A percentile compares a stretch with the other conserved stretches of the same genome.
Conservation (phyloP, 2,797 vertebrate species). For the Iguana delicatissima region DNA sequence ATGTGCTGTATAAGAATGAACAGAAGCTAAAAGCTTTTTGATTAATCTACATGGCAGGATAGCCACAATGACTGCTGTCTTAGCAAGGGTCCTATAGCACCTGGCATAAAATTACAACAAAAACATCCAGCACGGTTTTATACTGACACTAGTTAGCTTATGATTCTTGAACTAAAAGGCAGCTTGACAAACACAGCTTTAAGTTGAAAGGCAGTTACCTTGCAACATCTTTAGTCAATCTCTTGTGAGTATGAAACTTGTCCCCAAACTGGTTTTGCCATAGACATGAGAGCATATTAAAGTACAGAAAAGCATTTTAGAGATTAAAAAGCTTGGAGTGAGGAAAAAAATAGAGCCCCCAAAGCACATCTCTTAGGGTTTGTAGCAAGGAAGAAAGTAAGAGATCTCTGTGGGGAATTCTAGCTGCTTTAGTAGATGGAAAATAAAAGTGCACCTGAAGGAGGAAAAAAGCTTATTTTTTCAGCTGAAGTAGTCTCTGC, state of each 20-base stretch:
- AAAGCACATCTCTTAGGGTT: slow-evolving; percentile 40
- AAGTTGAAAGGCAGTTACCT: slow-evolving; percentile 32
- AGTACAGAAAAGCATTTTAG: slow-evolving; percentile 32
- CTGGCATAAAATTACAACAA: slow-evolving; percentile 9
- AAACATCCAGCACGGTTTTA: neutral
- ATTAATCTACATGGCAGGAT: neutral
- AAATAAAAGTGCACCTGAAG: slow-evolving; percentile 29
- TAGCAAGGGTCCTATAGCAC: neutral
- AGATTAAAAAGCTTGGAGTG: slow-evolving; percentile 36
- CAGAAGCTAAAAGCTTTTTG: neutral
- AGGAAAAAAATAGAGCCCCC: slow-evolving; percentile 17
- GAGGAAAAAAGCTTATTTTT: slow-evolving; percentile 28
- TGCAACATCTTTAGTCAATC: slow-evolving; percentile 6
- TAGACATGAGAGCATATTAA: slow-evolving; percentile 34
- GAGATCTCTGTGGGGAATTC: neutral
- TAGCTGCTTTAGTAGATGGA: slow-evolving; percentile 9
- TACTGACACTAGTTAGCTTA: slow-evolving; percentile 14
- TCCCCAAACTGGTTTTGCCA: slow-evolving; percentile 33
- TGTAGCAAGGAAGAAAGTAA: slow-evolving; percentile 36
- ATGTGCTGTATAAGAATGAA: neutral
- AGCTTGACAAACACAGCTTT: slow-evolving; percentile 25
- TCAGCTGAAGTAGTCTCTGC: slow-evolving; percentile 37
- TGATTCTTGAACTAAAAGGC: slow-evolving; percentile 32
- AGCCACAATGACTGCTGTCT: neutral
- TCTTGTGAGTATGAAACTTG: slow-evolving; percentile 19